Conservation (phyloP, 2,797 vertebrate genomes). For the Margarornis squamiger region DNA sequence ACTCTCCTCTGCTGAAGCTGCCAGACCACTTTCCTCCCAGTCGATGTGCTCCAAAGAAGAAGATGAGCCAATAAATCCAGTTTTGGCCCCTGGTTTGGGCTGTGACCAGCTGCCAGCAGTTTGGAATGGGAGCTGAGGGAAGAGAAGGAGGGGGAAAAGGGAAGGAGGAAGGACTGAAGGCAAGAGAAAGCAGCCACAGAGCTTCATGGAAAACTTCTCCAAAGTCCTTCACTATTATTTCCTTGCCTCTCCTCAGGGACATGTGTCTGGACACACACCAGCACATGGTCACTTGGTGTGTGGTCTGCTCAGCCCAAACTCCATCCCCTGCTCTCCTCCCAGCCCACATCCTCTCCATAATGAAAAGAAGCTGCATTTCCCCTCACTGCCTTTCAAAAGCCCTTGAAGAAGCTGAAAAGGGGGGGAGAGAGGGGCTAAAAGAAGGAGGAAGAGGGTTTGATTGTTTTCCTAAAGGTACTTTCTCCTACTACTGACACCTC, state of each 20-base stretch:
- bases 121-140: background rate
- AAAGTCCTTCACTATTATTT: background rate
- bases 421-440: background rate
- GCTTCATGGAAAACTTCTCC: background rate
- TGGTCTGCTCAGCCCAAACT: background rate
- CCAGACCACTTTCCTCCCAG: background rate
- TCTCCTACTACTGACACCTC: background rate
- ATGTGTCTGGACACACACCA: background rate
- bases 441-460: background rate
- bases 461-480: background rate
- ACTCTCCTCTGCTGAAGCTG: background rate
- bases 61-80: background rate
- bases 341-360: slow-evolving; percentile 16
- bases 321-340: background rate
- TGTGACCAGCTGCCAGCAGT: background rate
- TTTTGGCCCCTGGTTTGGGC: background rate
- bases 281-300: background rate
- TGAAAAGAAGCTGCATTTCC: slow-evolving; percentile 4
- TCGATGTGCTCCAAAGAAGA: background rate
- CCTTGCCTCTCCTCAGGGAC: background rate
- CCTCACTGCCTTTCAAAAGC: background rate
- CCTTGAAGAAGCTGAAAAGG: background rate
- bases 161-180: background rate
- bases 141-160: background rate
- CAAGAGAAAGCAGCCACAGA: background rate